Conservation (phyloP, 2,113 vertebrate species). For the Smithornis capensis region DNA sequence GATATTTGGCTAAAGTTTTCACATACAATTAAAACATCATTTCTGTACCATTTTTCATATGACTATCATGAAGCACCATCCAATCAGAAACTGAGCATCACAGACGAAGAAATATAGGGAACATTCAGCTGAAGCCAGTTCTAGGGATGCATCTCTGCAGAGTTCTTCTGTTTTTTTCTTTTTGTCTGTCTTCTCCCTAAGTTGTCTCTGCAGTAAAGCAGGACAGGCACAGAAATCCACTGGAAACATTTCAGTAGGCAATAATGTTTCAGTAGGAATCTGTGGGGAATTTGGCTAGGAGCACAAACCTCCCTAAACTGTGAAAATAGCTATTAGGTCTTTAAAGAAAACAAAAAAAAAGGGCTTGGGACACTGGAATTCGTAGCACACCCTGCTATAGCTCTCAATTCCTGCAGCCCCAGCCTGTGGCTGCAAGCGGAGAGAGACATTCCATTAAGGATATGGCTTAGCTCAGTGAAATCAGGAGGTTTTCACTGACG, state of each 20-base stretch:
- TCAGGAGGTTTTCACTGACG: background rate
- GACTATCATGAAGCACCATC: background rate
- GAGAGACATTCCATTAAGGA: accelerated
- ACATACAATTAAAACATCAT: background rate
- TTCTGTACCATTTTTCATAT: background rate
- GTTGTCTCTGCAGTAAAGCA: background rate
- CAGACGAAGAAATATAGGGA: background rate
- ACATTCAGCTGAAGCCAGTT: background rate
- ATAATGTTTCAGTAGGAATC: background rate
- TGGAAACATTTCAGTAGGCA: background rate
- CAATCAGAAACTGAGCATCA: background rate
- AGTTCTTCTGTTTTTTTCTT: background rate
- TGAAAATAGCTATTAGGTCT: background rate
- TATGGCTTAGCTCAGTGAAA: background rate
- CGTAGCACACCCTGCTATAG: background rate
- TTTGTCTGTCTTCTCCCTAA: background rate
- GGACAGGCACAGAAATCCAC: background rate
- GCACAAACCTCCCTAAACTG: background rate
- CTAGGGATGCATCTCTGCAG: background rate
- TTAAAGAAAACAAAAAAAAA: background rate
- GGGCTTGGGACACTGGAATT: background rate
- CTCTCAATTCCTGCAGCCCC: background rate
- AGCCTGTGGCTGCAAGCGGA: accelerated
- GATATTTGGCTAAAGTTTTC: background rate
- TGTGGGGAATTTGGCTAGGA: background rate